A percentile compares a stretch with the other conserved stretches of the same genome.
These are phyloP conservation scores for Cantharis flavilabris DNA, from an alignment of 2,888 invertebrate species.

Conservation along the genomic window DNA sequence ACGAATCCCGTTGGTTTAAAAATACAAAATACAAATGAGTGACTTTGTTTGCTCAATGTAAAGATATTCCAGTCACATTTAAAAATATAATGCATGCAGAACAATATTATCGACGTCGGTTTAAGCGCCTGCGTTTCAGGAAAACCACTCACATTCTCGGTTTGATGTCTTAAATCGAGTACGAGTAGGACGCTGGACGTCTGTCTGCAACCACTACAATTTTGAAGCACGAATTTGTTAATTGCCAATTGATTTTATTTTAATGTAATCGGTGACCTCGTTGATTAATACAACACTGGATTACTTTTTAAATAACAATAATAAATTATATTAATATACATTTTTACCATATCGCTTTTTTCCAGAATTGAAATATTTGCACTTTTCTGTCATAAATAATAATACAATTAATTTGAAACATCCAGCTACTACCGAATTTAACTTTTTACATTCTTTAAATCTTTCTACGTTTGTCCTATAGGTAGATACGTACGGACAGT, in stretches of 20 bases:
- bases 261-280: not conserved
- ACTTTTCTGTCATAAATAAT: too few relatives aligned
- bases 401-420: too few relatives aligned
- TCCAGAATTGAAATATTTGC: not conserved
- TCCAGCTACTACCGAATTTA: not conserved
- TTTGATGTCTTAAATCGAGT: conserved; percentile 21
- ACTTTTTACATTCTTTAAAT: not conserved
- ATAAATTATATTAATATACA: too few relatives aligned
- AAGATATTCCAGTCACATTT: conserved; percentile 51
- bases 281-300: not conserved
- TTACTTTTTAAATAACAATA: not conserved
- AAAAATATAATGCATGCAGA: conserved; percentile 52
- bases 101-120: conserved; percentile 49
- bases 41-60: conserved; percentile 47
- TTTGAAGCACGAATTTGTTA: not conserved
- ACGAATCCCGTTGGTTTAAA: conserved; percentile 15
- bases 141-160: conserved; percentile 34
- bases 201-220: not conserved
- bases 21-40: conserved; percentile 38
- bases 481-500: not conserved
- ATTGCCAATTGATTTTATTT: not conserved
- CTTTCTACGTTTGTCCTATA: not conserved
- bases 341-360: not conserved
- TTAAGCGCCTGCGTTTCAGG: conserved; percentile 46
- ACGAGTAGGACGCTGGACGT: conserved; percentile 15